phyloP scores from a whole-genome alignment of 2,888 invertebrate genomes.

The Venusia cambrica region DNA sequence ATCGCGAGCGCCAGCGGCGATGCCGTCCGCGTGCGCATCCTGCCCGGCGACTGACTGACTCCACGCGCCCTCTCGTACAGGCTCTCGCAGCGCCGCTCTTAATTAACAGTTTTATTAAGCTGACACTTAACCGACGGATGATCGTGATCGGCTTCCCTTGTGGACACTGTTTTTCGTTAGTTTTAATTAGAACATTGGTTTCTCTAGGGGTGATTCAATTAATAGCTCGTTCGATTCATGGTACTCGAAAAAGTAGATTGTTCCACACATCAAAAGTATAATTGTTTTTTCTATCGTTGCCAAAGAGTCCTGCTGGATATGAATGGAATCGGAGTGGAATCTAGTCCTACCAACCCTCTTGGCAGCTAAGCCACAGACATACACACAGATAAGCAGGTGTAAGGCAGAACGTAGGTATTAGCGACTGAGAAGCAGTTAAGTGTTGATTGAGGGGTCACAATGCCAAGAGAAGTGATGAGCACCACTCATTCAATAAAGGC shows the following conservation, averaged over 20 bases:
- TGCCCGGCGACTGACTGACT: constrained; percentile 49
- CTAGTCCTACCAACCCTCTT: too few species aligned
- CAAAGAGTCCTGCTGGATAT: too few species aligned
- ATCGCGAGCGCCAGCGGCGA: too few species aligned
- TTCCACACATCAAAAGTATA: too few species aligned
- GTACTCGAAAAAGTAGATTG: too few species aligned
- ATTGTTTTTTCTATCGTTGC: too few species aligned
- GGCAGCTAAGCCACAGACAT: too few species aligned
- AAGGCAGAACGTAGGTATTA: too few species aligned
- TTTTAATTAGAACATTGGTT: constrained; percentile 67
- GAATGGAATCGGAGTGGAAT: too few species aligned
- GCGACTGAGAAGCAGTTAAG: constrained; percentile 6
- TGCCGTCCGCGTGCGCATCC: constrained; percentile 59
- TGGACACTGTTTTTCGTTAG: constrained; percentile 48
- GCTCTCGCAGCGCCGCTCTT: constrained; percentile 57
- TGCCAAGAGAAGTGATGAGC: constrained; percentile 1
- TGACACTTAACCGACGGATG: constrained; percentile 68
- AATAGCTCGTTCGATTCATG: constrained; percentile 14
- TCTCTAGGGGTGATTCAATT: constrained; percentile 50
- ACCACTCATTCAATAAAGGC: constrained; percentile 10
- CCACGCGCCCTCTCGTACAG: constrained; percentile 48
- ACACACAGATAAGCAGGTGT: too few species aligned
- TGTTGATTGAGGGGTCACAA: constrained; percentile 13
- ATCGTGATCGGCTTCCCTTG: constrained; percentile 52
- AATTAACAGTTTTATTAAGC: constrained; percentile 78